Percentiles rank a stretch among this genome's conserved stretches.
Evolutionary conservation across 2,113 vertebrate species (phyloP).

Genomic region (Tachysurus fulvidraco): DNA sequence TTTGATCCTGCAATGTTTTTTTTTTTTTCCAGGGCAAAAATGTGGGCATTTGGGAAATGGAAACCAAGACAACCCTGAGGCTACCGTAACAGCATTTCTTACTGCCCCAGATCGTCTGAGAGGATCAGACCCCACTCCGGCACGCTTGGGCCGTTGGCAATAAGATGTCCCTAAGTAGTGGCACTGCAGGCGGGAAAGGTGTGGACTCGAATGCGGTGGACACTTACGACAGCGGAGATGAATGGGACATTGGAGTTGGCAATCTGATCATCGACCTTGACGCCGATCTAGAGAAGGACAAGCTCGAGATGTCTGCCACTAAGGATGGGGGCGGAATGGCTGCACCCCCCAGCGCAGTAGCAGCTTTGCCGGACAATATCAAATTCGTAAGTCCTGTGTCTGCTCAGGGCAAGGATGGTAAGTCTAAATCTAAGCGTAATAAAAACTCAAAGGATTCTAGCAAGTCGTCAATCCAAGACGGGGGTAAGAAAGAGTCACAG

Average conservation of each 20-base stretch:
- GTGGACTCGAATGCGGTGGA: constrained; percentile 99
- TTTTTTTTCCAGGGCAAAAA: constrained; percentile 77
- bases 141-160: constrained; percentile 89
- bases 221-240: constrained; percentile 99
- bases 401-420: constrained; percentile 93
- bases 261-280: constrained; percentile 99
- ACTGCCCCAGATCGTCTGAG: constrained; percentile 72
- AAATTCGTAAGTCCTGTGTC: constrained; percentile 96
- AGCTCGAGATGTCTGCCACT: constrained; percentile 98
- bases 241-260: constrained; percentile 99
- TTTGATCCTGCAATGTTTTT: constrained; percentile 31
- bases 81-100: constrained; percentile 68
- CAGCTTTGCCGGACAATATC: constrained; percentile 96
- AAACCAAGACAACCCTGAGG: constrained; percentile 81
- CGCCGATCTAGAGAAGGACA: constrained; percentile 99
- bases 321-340: constrained; percentile 92
- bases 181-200: constrained; percentile 99
- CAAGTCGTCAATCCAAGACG: constrained; percentile 86
- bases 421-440: constrained; percentile 97
- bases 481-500: constrained; percentile 88
- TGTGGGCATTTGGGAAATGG: constrained; percentile 88
- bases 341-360: constrained; percentile 87
- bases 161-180: constrained; percentile 99
- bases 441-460: constrained; percentile 97
- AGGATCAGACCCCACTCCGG: constrained; percentile 75